Conservation (phyloP, 2,797 vertebrate species). For the Notolepis coatsorum region DNA sequence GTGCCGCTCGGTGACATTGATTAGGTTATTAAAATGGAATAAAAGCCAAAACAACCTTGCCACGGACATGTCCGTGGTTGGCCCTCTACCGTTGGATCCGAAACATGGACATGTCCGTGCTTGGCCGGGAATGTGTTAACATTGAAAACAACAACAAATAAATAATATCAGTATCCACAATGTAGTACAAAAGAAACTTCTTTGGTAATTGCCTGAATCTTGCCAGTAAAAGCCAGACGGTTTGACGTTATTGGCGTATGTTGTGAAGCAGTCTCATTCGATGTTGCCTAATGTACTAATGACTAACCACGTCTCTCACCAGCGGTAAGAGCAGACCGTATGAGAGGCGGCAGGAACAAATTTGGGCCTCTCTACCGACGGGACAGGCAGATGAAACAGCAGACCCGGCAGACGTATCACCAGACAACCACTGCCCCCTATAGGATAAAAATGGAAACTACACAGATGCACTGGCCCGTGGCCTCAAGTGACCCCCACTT, state of each 20-base stretch:
- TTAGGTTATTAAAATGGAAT: no score
- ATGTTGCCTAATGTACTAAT: background rate
- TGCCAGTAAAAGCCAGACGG: background rate
- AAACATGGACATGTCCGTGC: no score
- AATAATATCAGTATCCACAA: no score
- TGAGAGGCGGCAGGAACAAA: constrained; percentile 87
- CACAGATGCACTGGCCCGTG: constrained; percentile 52
- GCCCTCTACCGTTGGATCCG: no score
- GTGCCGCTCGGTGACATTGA: no score
- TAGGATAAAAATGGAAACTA: constrained; percentile 77
- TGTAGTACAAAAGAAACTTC: no score
- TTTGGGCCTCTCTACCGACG: constrained; percentile 84
- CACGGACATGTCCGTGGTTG: no score
- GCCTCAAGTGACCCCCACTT: constrained; percentile 59
- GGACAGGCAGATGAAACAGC: constrained; percentile 84
- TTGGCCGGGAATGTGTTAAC: no score
- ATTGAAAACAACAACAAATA: no score
- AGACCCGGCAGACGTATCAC: constrained; percentile 50
- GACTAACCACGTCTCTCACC: constrained; percentile 26
- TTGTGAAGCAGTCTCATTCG: constrained; percentile 9
- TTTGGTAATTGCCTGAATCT: background rate
- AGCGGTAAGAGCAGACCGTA: constrained; percentile 86
- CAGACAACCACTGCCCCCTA: constrained; percentile 59
- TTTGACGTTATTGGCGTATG: background rate
- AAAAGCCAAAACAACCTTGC: no score